Evolutionary conservation across 2,888 invertebrate species (phyloP), one percentile per base, ranked within the genome.

Genomic region (Dromius quadrimaculatus): DNA sequence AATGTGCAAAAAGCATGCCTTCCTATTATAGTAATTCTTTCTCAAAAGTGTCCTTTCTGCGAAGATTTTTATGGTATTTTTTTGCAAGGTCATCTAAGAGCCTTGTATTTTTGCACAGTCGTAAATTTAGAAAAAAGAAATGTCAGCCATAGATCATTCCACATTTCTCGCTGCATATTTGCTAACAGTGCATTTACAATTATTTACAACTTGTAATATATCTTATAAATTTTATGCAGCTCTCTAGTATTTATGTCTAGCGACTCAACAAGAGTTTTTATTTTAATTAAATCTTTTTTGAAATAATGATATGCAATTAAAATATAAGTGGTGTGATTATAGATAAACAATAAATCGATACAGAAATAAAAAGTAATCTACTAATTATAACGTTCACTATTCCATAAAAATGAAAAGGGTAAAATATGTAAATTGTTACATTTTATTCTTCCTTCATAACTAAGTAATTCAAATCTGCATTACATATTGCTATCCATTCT

Each of bases 71-170:
- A 65, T 65, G 65, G 65, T 22, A 34, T 65, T 38, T 65, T 68
- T 68, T 68, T 68, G 47, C 68, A 68, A 68, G 68, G 68, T 68
- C 59, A 59, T 54, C 22, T 15, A 45, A 43, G 34, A 68, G 59
- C 68, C 68, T 59, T 68, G 68, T 68, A 68, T 68, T 68, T 64
- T 68, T 68, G 68, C 59, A 43, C 45, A 45, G 32, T 50, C 64
- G 11, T 64, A 64, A 47, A 64, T 50, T 23, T 15, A 64, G 59
- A 59, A 68, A 59, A 43, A 68, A 68, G 59, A 68, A 68, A 59
- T 57, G 68, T 57, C 68, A 68, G 19, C 45, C 43, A 59, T 68
- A 68, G 43, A 59, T 59, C 59, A 68, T 68, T 68, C 43, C 20
- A 17, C 28, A 23, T 34, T 45, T 59, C 28, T 13, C 43, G 41